Conservation (phyloP, 1,140 invertebrate species). For the Potamilus streckersoni region DNA sequence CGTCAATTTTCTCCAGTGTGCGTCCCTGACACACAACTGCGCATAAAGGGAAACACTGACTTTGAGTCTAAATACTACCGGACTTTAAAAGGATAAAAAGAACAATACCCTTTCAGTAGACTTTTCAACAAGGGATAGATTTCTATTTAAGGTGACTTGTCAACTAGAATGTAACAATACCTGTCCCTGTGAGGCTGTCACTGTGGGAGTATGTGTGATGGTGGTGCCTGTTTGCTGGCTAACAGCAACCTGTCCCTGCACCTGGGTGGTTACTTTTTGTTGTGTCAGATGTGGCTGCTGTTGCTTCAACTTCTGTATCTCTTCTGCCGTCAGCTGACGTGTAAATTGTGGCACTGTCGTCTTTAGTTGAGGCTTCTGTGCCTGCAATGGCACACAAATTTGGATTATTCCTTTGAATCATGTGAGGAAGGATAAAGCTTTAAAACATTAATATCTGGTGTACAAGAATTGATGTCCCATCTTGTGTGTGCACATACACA, state of each 20-base stretch:
- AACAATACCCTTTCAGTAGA: no score
- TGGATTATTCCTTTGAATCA: background rate
- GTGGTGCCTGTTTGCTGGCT: background rate
- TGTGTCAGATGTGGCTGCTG: constrained; percentile 38
- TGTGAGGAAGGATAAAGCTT: background rate
- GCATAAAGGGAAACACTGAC: no score
- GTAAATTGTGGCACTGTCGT: constrained; percentile 10
- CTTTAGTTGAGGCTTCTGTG: constrained; percentile 12
- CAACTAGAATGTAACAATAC: no score
- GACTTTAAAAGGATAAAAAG: no score
- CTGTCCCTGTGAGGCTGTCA: background rate
- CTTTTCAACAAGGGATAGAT: no score
- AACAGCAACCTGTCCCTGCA: background rate
- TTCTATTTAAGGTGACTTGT: no score
- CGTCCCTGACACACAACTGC: no score
- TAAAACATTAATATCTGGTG: background rate
- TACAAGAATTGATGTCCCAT: background rate
- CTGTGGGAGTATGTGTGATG: background rate
- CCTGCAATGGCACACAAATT: no score
- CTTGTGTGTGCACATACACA: no score
- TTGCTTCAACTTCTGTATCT: constrained; percentile 30
- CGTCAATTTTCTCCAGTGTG: no score
- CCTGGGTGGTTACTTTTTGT: constrained; percentile 21
- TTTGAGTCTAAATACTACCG: no score
- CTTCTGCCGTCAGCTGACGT: constrained; percentile 30